Conservation (phyloP, 2,113 vertebrate species). For the chimpanzee (Pan troglodytes) region NHGRI_mPanTro3-v2.1_pri NC_072411.2:88695001-88695500, state of each 20-base stretch:
- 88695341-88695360: background rate
- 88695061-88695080: too few relatives aligned
- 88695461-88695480: conserved; percentile 74
- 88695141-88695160: too few relatives aligned
- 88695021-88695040: too few relatives aligned
- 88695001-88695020: too few relatives aligned
- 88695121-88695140: too few relatives aligned
- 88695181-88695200: background rate
- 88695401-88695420: background rate
- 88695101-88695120: too few relatives aligned
- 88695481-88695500: conserved; percentile 96
- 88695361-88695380: background rate
- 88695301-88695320: background rate
- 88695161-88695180: background rate
- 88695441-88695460: background rate
- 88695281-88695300: background rate
- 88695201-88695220: background rate
- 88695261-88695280: background rate
- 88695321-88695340: background rate
- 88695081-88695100: too few relatives aligned
- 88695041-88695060: too few relatives aligned
- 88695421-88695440: background rate
- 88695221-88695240: background rate
- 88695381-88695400: background rate
- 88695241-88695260: background rate